Evolutionary conservation across 2,113 vertebrate species (phyloP), one percentile per base, ranked within the genome.

Genomic region (Ictalurus punctatus): DNA sequence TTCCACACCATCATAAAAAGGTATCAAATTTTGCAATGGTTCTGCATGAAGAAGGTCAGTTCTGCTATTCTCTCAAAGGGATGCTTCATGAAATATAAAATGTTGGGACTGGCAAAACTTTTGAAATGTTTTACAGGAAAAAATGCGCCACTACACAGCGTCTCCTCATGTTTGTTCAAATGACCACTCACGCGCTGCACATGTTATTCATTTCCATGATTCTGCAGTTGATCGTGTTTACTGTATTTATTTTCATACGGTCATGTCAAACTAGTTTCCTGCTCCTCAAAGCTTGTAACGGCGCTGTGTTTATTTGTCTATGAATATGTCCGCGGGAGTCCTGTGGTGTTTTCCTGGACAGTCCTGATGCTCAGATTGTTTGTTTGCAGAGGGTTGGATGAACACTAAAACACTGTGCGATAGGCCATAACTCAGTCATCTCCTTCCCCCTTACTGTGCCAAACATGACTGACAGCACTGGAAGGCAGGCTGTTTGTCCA

Each of bases 381-480:
- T 88, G 83, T 44, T 90, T 86, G 80, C 52, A 56, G 56, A 6
- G 83, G 78, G 78, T 78, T 90, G 71, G 79, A 86, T 89, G 85
- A 86, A 89, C 79, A 89, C 85, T 69, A 86, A 86, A 84, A 89
- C 61, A 25, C 59, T 87, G 58, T 86, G 85, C 83, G 84, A 82
- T 78, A 79, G 80, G 52, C 80, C 67, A 30, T 84, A 90, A 92
- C 91, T 89, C 90, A 90, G 91, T 89, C 89, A 85, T 93, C 92
- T 87, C 91, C 89, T 37, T 89, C 87, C 73, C 88, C 86, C 34
- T 92, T 87, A 52, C 90, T 76, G 19, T 90, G 91, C 92, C 85
- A 92, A 88, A 94, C 86, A 74, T 90, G 79, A 89, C 90, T 88
- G 85, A 93, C 89, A 27, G 91, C 82, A 69, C 91, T 81, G 6